These are phyloP conservation scores for Cyclargus thomasi DNA, from an alignment of 1,140 invertebrate genomes.

Conservation along the genomic window DNA sequence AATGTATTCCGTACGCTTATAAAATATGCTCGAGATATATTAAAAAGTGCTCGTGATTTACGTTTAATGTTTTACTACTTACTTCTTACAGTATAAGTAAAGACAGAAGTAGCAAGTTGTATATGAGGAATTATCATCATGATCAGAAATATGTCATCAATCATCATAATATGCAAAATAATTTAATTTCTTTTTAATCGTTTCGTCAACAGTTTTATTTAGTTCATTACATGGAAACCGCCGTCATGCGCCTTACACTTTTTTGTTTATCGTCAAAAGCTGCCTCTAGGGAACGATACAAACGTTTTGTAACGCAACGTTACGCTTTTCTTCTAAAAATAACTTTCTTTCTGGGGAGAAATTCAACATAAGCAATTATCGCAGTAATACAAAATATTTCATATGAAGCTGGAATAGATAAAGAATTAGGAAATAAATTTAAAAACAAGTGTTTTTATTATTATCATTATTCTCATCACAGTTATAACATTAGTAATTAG, in stretches of 20 bases:
- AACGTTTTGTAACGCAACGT: background rate
- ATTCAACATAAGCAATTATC: background rate
- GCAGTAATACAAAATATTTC: background rate
- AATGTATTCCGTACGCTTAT: slow-evolving; percentile 4
- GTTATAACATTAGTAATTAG: too few species aligned
- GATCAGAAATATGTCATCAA: too few species aligned
- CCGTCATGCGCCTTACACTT: background rate
- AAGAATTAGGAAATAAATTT: too few species aligned
- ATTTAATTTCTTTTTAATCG: too few species aligned
- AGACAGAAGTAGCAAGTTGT: too few species aligned
- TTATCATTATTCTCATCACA: too few species aligned
- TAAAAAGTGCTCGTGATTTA: background rate
- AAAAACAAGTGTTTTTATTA: too few species aligned
- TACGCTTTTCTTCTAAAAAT: background rate
- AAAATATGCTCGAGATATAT: background rate
- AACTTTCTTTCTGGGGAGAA: background rate
- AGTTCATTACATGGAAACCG: background rate
- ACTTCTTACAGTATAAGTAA: too few species aligned
- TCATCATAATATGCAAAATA: too few species aligned
- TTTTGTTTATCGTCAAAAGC: background rate
- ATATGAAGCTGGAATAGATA: background rate
- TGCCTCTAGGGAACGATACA: background rate
- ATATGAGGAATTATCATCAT: too few species aligned
- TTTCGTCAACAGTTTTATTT: background rate
- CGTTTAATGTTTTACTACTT: background rate